Evolutionary conservation across 2,113 vertebrate genomes (phyloP).

Genomic region (Xenopus laevis): DNA sequence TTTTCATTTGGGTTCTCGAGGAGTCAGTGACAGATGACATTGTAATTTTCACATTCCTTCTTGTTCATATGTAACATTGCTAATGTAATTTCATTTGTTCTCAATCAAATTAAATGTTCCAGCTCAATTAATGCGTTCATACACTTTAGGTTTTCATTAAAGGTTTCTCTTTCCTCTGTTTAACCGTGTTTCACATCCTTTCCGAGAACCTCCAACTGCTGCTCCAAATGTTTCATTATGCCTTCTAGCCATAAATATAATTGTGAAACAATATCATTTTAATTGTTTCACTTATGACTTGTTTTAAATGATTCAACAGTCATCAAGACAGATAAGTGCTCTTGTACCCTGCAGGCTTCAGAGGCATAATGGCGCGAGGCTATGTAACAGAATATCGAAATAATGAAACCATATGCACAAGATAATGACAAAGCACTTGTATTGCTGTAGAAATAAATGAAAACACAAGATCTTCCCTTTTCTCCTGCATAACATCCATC

Average conservation of each 20-base stretch:
- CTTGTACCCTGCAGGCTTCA: conserved; percentile 74
- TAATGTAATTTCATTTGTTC: conserved; percentile 81
- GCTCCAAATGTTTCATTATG: conserved; percentile 81
- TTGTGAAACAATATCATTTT: conserved; percentile 84
- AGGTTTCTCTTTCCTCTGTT: conserved; percentile 78
- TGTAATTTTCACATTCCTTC: conserved; percentile 71
- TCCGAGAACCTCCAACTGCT: conserved; percentile 68
- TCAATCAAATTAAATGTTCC: conserved; percentile 81
- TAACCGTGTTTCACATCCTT: conserved; percentile 73
- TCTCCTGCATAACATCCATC: conserved; percentile 65
- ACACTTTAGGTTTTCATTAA: conserved; percentile 78
- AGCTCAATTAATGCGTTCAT: conserved; percentile 78
- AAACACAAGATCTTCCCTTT: conserved; percentile 74
- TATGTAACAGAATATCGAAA: conserved; percentile 68
- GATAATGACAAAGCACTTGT: conserved; percentile 77
- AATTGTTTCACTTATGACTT: conserved; percentile 87
- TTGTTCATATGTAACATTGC: conserved; percentile 79
- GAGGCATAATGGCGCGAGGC: conserved; percentile 68
- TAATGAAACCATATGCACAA: conserved; percentile 74
- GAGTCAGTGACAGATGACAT: conserved; percentile 70
- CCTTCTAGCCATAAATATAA: conserved; percentile 82
- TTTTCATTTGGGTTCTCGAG: conserved; percentile 53
- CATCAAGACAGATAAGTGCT: conserved; percentile 81
- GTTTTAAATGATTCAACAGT: conserved; percentile 89
- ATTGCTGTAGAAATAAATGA: conserved; percentile 74